phyloP scores from a whole-genome alignment of 2,113 vertebrate species.

The Acanthisitta chloris region DNA sequence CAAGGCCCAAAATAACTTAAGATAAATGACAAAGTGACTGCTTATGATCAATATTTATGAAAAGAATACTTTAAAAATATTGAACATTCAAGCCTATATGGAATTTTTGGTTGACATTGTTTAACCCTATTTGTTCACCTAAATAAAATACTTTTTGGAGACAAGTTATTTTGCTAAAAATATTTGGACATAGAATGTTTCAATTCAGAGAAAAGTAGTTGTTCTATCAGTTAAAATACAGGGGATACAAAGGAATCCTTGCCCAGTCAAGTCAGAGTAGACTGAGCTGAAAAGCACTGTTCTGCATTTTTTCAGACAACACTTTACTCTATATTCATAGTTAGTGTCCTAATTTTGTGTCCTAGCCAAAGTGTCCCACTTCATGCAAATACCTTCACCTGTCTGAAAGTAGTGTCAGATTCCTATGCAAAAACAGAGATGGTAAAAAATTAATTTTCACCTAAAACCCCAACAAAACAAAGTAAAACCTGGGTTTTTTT shows the following conservation, averaged over 20 bases:
- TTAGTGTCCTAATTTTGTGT: neutral
- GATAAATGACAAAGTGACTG: neutral
- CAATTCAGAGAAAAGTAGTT: neutral
- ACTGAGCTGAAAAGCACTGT: neutral
- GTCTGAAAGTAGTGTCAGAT: neutral
- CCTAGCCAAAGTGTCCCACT: neutral
- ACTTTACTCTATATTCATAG: neutral
- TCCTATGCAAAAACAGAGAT: neutral
- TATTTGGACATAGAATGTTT: neutral
- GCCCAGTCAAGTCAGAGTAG: neutral
- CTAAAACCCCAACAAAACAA: neutral
- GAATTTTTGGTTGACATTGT: neutral
- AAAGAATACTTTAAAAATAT: neutral
- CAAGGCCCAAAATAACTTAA: neutral
- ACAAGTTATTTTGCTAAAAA: neutral
- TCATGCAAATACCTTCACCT: neutral
- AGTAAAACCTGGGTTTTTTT: neutral
- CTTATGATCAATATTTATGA: neutral
- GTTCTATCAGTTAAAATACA: neutral
- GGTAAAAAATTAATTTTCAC: neutral
- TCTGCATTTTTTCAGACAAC: neutral
- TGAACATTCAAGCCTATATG: rapidly evolving
- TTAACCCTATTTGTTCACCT: neutral
- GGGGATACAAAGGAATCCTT: neutral
- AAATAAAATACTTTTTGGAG: neutral